phyloP scores from a whole-genome alignment of 2,888 invertebrate genomes.

The Drosophila mimica region DNA sequence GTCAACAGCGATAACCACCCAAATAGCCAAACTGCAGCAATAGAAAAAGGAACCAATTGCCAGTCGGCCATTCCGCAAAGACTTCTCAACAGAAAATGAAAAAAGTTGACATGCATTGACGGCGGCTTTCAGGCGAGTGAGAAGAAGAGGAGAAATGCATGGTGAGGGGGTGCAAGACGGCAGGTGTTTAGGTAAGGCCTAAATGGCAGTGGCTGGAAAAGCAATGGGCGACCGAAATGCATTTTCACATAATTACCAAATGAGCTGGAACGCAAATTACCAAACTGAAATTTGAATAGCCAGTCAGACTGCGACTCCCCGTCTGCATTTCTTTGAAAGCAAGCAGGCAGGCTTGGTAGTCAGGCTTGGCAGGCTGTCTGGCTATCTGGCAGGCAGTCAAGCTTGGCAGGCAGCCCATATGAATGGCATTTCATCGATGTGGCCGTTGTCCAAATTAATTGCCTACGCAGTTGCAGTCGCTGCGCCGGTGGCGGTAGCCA shows the following conservation, averaged over 20 bases:
- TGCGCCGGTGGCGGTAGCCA: slow-evolving; percentile 3
- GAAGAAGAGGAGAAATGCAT: not conserved
- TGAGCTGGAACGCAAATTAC: slow-evolving; percentile 71
- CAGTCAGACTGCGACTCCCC: slow-evolving; percentile 29
- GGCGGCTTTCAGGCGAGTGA: slow-evolving; percentile 37
- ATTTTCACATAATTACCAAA: slow-evolving; percentile 80
- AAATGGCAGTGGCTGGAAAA: slow-evolving; percentile 57
- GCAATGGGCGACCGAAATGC: slow-evolving; percentile 64
- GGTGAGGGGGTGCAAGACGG: not conserved
- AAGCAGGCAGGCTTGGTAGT: slow-evolving; percentile 11
- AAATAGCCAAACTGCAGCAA: slow-evolving; percentile 31
- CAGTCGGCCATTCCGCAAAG: slow-evolving; percentile 34
- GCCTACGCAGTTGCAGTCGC: slow-evolving; percentile 68
- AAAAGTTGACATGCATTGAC: slow-evolving; percentile 76
- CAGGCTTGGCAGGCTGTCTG: slow-evolving; percentile 16
- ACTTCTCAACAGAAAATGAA: slow-evolving; percentile 60
- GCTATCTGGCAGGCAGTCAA: slow-evolving; percentile 8
- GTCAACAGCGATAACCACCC: slow-evolving; percentile 31
- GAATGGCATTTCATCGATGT: slow-evolving; percentile 81
- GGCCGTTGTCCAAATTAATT: slow-evolving; percentile 75
- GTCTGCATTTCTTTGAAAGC: slow-evolving; percentile 49
- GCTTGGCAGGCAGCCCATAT: slow-evolving; percentile 59
- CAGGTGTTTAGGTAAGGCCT: slow-evolving; percentile 35
- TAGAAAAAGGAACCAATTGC: slow-evolving; percentile 35
- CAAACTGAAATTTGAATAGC: slow-evolving; percentile 75